Base-by-base conservation (phyloP, 2,113 vertebrate genomes). In the Nanorana parkeri region DNA sequence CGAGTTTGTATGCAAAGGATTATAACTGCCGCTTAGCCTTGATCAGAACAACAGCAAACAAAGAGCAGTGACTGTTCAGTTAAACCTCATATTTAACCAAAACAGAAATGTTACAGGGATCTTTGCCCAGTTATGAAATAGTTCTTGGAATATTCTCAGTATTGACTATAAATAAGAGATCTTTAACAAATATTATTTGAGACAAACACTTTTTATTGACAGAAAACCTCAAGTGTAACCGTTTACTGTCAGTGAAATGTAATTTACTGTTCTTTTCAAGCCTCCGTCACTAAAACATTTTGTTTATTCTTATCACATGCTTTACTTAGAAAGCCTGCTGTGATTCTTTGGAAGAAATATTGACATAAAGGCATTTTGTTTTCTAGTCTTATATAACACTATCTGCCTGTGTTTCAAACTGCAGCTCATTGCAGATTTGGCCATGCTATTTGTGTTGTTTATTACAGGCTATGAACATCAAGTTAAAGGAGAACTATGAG, bases 71-170 rank as follows among this genome's bases (percentile, higher is more conserved):
- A 52, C 17, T 63, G 17, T 41, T 32, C 68, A 52, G 19, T 41
- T 63, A 72, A 61, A 47, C 17, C 36, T 63, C 41, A n/a, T 63
- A 64, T 64, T 80, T 64, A 80, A 52, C 78, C 3, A 52, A 29
- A 52, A 41, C 17, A 52, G 56, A 60, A 71, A 60, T 41, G 36
- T 72, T 29, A 23, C 77, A 79, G 65, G 65, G 65, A 68, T 68
- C 20, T 17, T n/a, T 68, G 67, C 41, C 20, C 32, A 47, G 68
- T 80, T 80, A 63, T 72, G 68, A 61, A 80, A 80, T 56, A 64
- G 24, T 80, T 80, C 68, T 52, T 80, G 56, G 78, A 80, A 80
- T 71, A 51, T 71, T 80, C 78, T 60, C 68, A 71, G 41, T 52
- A 69, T 60, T 47, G 54, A 28, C 67, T 32, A 52, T 71, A 71